Evolutionary conservation across 2,797 vertebrate species (phyloP).

Genomic region (Eurystomus glaucurus): DNA sequence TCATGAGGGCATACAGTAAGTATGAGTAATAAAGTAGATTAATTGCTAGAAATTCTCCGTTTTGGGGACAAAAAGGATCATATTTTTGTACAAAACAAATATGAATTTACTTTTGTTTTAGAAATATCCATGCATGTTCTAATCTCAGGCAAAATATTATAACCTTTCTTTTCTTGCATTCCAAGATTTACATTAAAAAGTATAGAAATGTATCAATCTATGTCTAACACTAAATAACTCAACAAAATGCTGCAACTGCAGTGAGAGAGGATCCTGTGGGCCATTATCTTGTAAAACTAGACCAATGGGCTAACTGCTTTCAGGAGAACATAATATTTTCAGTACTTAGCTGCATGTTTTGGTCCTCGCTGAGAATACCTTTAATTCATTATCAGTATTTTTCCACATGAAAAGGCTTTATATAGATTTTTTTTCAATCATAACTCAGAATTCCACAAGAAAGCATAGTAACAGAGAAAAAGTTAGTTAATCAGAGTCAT

Average conservation of each 20-base stretch:
- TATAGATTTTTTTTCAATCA: rapidly evolving
- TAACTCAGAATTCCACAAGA: not conserved
- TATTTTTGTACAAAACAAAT: not conserved
- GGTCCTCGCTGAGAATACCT: not conserved
- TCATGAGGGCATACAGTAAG: not conserved
- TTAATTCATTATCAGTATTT: not conserved
- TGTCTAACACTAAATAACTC: not conserved
- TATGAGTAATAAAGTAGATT: not conserved
- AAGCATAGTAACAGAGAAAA: not conserved
- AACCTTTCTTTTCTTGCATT: not conserved
- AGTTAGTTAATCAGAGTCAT: not conserved
- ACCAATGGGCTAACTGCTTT: not conserved
- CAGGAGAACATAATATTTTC: not conserved
- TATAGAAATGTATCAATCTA: not conserved
- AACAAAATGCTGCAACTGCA: not conserved
- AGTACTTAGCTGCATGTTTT: not conserved
- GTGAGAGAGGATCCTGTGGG: not conserved
- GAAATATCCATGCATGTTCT: not conserved
- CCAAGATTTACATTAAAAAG: not conserved
- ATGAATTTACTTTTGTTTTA: not conserved
- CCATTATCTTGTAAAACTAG: not conserved
- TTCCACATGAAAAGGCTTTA: not conserved
- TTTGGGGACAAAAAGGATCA: not conserved
- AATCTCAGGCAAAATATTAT: not conserved
- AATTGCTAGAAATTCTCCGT: not conserved